phyloP scores from a whole-genome alignment of 1,140 invertebrate species.

The Macrobrachium rosenbergii region DNA sequence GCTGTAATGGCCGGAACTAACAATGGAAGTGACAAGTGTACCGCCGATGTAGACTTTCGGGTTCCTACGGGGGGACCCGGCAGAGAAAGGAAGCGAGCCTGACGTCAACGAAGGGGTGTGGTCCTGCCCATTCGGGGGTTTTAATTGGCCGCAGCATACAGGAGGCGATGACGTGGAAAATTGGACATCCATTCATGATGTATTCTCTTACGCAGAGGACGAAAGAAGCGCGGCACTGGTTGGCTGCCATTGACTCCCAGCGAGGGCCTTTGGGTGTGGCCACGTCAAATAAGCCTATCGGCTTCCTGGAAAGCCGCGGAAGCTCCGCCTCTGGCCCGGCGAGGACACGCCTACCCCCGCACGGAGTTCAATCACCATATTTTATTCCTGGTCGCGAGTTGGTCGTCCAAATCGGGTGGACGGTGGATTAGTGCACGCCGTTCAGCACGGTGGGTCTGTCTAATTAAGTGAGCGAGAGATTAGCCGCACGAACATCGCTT shows the following conservation, averaged over 20 bases:
- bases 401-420: slow-evolving; percentile 51
- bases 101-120: slow-evolving; percentile 7
- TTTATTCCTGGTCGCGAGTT: slow-evolving; percentile 47
- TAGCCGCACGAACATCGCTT: slow-evolving; percentile 31
- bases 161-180: slow-evolving; percentile 31
- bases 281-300: background rate
- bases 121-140: background rate
- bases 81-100: slow-evolving; percentile 10
- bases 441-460: slow-evolving; percentile 43
- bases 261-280: background rate
- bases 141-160: slow-evolving; percentile 4
- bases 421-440: slow-evolving; percentile 51
- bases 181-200: slow-evolving; percentile 16
- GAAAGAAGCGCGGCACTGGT: background rate
- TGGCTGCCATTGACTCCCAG: background rate
- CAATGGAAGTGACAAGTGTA: slow-evolving; percentile 27
- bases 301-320: background rate
- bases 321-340: background rate
- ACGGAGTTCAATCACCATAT: slow-evolving; percentile 54
- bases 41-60: slow-evolving; percentile 19
- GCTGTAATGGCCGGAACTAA: slow-evolving; percentile 11
- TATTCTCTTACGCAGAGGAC: background rate
- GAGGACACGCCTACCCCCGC: slow-evolving; percentile 7
- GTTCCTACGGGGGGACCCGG: background rate
- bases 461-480: slow-evolving; percentile 50